Base-by-base conservation (phyloP, 2,113 vertebrate genomes). In the Zapornia atra region DNA sequence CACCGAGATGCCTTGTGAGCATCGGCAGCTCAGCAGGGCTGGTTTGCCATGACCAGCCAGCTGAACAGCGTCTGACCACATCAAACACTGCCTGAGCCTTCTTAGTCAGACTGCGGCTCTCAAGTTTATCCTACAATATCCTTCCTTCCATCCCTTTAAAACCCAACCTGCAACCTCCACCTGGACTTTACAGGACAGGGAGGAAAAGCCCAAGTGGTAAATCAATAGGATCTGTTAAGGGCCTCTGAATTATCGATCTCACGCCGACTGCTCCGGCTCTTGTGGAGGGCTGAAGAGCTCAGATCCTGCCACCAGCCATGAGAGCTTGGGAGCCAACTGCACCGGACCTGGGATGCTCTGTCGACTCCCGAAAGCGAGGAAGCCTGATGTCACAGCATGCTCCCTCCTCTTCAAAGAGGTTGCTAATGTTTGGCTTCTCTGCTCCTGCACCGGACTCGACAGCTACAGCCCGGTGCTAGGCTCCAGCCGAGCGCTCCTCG, bases 401-500 rank as follows among this genome's bases (percentile, higher is more conserved):
- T 44, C 21, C 18, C 59, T 51, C 50, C 42, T 77, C 46, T 11
- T 5, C n/a, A 7, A 33, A 34, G 40, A 3, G 22, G 15, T 16
- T n/a, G 1, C 17, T 17, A 17, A 31, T 70, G 11, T 21, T 17
- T 3, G 34, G 53, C 29, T 82, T n/a, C 51, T 44, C 38, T 5
- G 1, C 26, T 19, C 34, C 69, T 4, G 2, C 0, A 4, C 21
- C 21, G n/a, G 19, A 38, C 29, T 34, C 2, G 12, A 5, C 6
- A 14, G 25, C 40, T 2, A 6, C 76, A 60, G 63, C 38, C 26
- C 0, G 8, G 36, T 1, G n/a, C 60, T 3, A 5, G 1, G 5
- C 29, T 31, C 28, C 1, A 2, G 50, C 72, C 11, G 5, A 36
- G 50, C 6, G 1, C 28, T 28, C 64, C 10, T 1, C 16, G 4